Conservation (phyloP, 2,797 vertebrate species). For the Characodon lateralis region DNA sequence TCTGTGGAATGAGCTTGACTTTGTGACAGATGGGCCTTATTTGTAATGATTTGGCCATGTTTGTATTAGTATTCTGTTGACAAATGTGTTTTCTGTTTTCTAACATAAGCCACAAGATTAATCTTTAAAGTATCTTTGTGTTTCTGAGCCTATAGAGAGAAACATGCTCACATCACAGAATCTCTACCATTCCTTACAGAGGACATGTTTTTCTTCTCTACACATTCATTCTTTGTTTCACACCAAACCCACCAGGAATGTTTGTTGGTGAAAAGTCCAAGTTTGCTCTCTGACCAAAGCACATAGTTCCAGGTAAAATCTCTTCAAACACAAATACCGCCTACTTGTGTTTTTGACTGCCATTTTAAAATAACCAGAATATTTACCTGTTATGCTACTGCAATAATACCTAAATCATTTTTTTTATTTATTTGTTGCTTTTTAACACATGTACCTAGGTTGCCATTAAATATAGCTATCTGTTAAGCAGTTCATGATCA, state of each 20-base stretch:
- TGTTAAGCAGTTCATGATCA: neutral
- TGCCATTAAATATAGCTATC: neutral
- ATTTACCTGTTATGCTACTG: too few relatives aligned
- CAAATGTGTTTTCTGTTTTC: neutral
- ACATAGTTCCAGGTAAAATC: neutral
- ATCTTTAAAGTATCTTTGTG: neutral
- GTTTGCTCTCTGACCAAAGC: neutral
- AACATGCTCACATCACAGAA: neutral
- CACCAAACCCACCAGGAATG: neutral
- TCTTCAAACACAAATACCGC: neutral
- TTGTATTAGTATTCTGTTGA: neutral
- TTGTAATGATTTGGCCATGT: neutral
- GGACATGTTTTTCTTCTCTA: neutral
- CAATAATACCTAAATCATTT: neutral
- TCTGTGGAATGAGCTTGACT: neutral
- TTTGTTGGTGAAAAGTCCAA: neutral
- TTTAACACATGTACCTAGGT: neutral
- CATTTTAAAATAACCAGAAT: too few relatives aligned
- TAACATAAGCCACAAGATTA: neutral
- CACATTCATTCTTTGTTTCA: neutral
- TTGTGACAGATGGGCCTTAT: neutral
- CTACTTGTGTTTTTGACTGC: too few relatives aligned
- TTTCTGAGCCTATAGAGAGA: neutral
- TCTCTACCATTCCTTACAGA: neutral
- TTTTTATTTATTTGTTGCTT: neutral